Percentiles rank a stretch among this genome's conserved stretches.
phyloP scores from a whole-genome alignment of 2,888 invertebrate genomes.

The Patella depressa region DNA sequence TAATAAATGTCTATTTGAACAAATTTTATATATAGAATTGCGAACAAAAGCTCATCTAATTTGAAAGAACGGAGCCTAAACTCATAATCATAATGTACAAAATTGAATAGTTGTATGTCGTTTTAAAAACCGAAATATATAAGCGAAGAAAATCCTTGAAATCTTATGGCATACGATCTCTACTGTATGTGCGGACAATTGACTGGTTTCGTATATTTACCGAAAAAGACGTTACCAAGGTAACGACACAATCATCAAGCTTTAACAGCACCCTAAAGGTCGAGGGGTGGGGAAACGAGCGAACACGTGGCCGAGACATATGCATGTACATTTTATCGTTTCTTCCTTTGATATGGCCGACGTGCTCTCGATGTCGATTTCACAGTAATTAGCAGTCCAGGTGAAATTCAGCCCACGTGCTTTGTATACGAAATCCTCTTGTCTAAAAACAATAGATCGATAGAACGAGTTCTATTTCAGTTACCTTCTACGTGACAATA shows the following conservation, averaged over 20 bases:
- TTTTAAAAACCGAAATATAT: too few relatives aligned
- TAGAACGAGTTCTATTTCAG: not conserved
- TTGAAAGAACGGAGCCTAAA: too few relatives aligned
- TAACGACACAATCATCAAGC: conserved; percentile 26
- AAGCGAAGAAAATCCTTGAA: too few relatives aligned
- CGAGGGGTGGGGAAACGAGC: conserved; percentile 6
- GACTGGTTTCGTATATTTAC: conserved; percentile 29
- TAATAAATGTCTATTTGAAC: too few relatives aligned
- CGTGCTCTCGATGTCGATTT: not conserved
- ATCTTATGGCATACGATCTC: too few relatives aligned
- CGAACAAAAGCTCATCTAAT: too few relatives aligned
- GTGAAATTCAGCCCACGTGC: conserved; percentile 5
- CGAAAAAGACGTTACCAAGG: conserved; percentile 29
- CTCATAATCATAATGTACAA: too few relatives aligned
- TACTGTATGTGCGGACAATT: conserved; percentile 18
- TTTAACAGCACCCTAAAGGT: conserved; percentile 23
- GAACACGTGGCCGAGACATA: conserved; percentile 6
- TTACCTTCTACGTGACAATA: not conserved
- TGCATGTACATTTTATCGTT: conserved; percentile 1
- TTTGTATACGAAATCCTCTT: not conserved
- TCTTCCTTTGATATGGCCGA: not conserved
- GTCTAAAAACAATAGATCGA: not conserved
- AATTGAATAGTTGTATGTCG: too few relatives aligned
- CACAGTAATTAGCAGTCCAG: conserved; percentile 8
- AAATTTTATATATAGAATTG: too few relatives aligned